A percentile compares a stretch with the other conserved stretches of the same genome.
Evolutionary conservation across 1,140 invertebrate genomes (phyloP).

Genomic region (Dryas iulia): DNA sequence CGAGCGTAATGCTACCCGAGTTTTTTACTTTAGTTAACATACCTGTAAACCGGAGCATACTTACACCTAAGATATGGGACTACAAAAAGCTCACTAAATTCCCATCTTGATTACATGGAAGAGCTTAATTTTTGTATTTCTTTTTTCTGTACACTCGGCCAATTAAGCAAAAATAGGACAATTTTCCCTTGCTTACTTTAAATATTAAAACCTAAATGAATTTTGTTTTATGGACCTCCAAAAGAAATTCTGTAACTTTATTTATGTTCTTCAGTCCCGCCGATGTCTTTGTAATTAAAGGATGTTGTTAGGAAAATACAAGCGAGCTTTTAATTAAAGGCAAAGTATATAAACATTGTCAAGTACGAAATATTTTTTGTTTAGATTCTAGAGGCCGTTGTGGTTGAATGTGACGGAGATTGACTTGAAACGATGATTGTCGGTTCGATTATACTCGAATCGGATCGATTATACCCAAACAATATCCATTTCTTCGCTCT

Average conservation of each 20-base stretch:
- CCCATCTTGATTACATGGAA: not conserved
- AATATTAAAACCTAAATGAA: not conserved
- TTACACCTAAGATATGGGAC: not conserved
- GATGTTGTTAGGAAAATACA: not conserved
- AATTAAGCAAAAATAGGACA: not conserved
- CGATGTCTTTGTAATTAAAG: not conserved
- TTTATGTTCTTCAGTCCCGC: not conserved
- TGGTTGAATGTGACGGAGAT: too few relatives aligned
- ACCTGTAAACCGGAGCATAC: not conserved
- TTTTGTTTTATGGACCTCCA: not conserved
- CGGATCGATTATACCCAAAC: too few relatives aligned
- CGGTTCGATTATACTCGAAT: too few relatives aligned
- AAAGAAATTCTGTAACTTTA: not conserved
- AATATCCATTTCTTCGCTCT: too few relatives aligned
- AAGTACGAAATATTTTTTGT: not conserved
- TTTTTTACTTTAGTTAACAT: not conserved
- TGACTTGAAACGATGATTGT: too few relatives aligned
- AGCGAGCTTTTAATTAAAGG: not conserved
- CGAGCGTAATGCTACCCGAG: not conserved
- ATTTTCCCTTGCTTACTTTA: not conserved
- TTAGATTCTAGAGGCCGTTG: too few relatives aligned
- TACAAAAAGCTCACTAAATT: not conserved
- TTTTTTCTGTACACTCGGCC: not conserved
- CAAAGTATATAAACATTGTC: not conserved
- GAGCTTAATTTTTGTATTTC: not conserved